Base-by-base conservation (phyloP, 2,113 vertebrate genomes). In the Alethe castanea region DNA sequence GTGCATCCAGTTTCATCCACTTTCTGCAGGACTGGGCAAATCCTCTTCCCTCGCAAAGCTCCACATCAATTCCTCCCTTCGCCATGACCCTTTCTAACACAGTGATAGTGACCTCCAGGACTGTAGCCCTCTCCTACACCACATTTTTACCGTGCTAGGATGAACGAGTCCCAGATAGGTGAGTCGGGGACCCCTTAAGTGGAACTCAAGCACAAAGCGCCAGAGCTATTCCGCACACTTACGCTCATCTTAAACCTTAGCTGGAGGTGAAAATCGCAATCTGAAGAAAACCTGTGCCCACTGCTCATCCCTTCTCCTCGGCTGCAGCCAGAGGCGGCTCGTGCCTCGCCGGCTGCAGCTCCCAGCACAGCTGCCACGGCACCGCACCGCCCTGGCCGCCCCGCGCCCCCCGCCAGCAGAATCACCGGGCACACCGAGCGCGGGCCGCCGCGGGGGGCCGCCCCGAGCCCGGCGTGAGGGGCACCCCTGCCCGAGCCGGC, bases 1-100 rank as follows among this genome's bases (percentile, higher is more conserved):
- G 73, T 57, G 53, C 57, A 70, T 20, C 78, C 92, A 44, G 45
- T 40, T 72, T 67, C 62, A 80, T 53, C 74, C 65, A 57, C 94
- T 33, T 45, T 62, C 60, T n/a, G 60, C 80, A 52, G 50, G 67
- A 40, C 72, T 24, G 19, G 24, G 64, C 62, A 93, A 92, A 65
- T 3, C 42, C 50, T 50, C 19, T 29, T 38, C 16, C 16, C 38
- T 73, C 64, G 45, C 29, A 59, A 59, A 86, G 35, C 31, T 12
- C 29, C 23, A 9, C 42, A 48, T 11, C 53, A 36, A 19, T 9
- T 19, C 45, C 31, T 64, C n/a, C 45, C 17, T 36, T 57, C 16
- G 18, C 40, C 38, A 36, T 19, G 61, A 36, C 33, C 11, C 26
- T 42, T 38, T 70, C 31, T 16, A 57, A 38, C 33, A 18, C 1